phyloP scores from a whole-genome alignment of 1,140 invertebrate species.

The Thalassaphorura encarpata region DNA sequence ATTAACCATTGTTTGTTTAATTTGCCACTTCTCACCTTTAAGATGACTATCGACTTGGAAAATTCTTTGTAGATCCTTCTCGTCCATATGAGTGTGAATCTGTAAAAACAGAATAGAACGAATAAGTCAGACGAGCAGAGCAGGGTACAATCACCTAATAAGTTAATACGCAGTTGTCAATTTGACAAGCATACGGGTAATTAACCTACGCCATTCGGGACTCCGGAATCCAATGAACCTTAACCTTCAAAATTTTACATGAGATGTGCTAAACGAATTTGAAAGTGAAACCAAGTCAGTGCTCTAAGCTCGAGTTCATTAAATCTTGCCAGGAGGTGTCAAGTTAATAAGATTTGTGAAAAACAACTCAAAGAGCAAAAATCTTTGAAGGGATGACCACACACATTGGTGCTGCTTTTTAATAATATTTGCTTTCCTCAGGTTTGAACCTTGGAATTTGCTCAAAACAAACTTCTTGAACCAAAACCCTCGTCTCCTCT shows the following conservation, averaged over 20 bases:
- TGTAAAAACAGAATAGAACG: conserved; percentile 17
- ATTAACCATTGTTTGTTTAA: not conserved
- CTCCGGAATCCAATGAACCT: not conserved
- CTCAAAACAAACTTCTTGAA: too few species aligned
- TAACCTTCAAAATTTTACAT: not conserved
- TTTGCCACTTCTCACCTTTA: conserved; percentile 49
- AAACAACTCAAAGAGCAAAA: too few species aligned
- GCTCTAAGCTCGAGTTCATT: too few species aligned
- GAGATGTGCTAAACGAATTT: not conserved
- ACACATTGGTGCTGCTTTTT: too few species aligned
- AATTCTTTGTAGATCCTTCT: conserved; percentile 61
- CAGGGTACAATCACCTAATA: not conserved
- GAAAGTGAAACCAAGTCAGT: too few species aligned
- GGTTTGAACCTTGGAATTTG: too few species aligned
- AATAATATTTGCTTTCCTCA: too few species aligned
- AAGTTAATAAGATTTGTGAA: too few species aligned
- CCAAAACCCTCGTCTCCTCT: too few species aligned
- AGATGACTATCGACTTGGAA: conserved; percentile 68
- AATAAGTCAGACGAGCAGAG: not conserved
- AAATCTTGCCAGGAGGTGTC: too few species aligned
- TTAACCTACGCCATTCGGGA: not conserved
- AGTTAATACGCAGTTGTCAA: not conserved
- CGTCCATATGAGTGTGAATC: conserved; percentile 71
- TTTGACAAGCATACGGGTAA: not conserved
- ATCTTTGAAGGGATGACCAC: too few species aligned